A percentile compares a stretch with the other conserved stretches of the same genome.
Conservation (phyloP, 1,140 invertebrate genomes). For the Akabosia matsudoensis region DNA sequence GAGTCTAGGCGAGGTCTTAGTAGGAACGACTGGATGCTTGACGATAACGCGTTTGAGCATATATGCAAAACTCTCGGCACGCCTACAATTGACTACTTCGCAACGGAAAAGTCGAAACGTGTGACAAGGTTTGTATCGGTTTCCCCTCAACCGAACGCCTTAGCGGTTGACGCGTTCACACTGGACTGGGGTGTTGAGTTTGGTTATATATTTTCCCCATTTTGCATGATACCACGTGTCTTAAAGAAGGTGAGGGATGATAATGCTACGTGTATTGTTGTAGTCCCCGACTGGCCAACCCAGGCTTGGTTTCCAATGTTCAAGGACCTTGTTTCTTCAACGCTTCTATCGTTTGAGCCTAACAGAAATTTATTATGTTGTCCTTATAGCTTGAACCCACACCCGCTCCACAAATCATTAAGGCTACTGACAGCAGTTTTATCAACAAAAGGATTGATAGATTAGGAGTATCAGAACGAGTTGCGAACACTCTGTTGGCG, state of each 20-base stretch:
- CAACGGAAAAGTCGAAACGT: neutral
- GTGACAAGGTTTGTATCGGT: neutral
- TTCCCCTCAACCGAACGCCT: neutral
- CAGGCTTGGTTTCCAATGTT: conserved; percentile 12
- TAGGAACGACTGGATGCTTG: neutral
- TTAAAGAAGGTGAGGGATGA: neutral
- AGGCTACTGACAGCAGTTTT: neutral
- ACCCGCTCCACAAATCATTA: neutral
- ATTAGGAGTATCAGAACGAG: neutral
- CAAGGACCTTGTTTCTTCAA: neutral
- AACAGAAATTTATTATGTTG: neutral
- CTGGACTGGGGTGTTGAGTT: neutral
- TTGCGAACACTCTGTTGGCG: neutral
- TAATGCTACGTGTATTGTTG: neutral
- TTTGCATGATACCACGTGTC: neutral
- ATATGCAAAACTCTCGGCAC: neutral
- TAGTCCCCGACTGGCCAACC: neutral
- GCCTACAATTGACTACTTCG: neutral
- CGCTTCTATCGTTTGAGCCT: neutral
- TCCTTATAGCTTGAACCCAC: neutral
- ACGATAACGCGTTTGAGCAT: neutral
- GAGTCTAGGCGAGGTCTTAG: neutral
- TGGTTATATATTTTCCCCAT: neutral
- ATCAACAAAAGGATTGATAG: neutral
- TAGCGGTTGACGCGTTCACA: conserved; percentile 2